phyloP scores from a whole-genome alignment of 2,797 vertebrate genomes.

The Muscicapa striata region DNA sequence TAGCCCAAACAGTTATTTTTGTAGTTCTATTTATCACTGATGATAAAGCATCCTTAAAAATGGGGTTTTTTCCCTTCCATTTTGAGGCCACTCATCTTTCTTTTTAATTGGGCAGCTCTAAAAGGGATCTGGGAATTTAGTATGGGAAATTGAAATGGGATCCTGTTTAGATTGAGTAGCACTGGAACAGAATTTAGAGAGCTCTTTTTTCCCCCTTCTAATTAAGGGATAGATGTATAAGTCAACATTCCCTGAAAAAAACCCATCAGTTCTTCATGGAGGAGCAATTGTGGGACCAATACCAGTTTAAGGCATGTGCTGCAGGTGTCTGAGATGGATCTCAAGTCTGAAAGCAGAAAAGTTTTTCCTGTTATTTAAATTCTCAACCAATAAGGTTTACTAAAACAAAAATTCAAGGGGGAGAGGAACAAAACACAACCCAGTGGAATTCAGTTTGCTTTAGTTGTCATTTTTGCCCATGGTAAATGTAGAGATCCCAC shows the following conservation, averaged over 20 bases:
- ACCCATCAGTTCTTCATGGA: neutral
- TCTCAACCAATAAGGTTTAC: too few species aligned
- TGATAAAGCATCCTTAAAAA: neutral
- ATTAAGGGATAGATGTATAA: neutral
- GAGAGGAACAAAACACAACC: neutral
- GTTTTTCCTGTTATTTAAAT: neutral
- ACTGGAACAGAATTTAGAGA: neutral
- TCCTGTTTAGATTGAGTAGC: neutral
- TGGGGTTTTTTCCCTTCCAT: neutral
- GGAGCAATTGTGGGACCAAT: rapidly evolving
- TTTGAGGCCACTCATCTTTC: neutral
- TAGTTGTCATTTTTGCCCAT: rapidly evolving
- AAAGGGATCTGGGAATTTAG: neutral
- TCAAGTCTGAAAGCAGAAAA: neutral
- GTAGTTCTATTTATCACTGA: neutral
- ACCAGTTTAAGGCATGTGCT: neutral
- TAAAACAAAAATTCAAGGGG: neutral
- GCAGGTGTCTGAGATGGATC: neutral
- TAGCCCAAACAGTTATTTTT: neutral
- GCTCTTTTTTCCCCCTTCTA: neutral
- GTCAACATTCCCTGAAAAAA: neutral
- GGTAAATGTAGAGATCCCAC: neutral
- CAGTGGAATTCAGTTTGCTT: neutral
- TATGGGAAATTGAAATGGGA: neutral
- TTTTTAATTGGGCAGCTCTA: neutral